Base-by-base conservation (phyloP, 1,140 invertebrate species). In the Trigoniulus corallinus region DNA sequence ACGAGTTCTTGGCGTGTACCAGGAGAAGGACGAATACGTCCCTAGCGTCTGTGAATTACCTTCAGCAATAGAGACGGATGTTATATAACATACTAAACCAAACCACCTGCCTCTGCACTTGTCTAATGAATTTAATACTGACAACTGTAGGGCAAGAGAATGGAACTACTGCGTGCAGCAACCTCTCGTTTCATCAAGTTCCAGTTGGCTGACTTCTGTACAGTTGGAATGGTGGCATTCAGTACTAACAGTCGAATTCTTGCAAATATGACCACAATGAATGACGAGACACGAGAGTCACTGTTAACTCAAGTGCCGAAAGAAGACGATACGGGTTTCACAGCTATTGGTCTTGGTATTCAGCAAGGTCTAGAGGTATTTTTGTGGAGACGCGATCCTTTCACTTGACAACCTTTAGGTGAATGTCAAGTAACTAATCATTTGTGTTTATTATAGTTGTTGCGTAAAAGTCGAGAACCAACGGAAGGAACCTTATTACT, bases 401-500 rank as follows among this genome's bases (percentile, higher is more conserved):
- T n/a, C n/a, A n/a, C n/a, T n/a, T n/a, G n/a, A n/a, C n/a, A n/a
- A n/a, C n/a, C n/a, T n/a, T n/a, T n/a, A n/a, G n/a, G n/a, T n/a
- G n/a, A n/a, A n/a, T n/a, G n/a, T n/a, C n/a, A n/a, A n/a, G n/a
- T n/a, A n/a, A n/a, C n/a, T 7, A 34, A 7, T 34, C 7, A 34
- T 34, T 34, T 34, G 29, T 34, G 29, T 27, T 27, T n/a, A n/a
- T 49, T 45, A 4, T 26, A 50, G 41, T 18, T 51, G 7, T 23
- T 51, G 3, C 12, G 34, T 15, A 15, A 20, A 2, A 51, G 50
- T 27, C 25, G 44, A 20, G 50, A 51, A 46, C 50, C 50, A 40
- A 51, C 50, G 2, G 50, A 51, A 46, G 50, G 50, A 10, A 22
- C 42, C 26, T 24, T 51, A 15, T n/a, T 51, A 24, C 27, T 61